phyloP scores from a whole-genome alignment of 1,140 invertebrate genomes.

The Pseudomyrmex sp. region DNA sequence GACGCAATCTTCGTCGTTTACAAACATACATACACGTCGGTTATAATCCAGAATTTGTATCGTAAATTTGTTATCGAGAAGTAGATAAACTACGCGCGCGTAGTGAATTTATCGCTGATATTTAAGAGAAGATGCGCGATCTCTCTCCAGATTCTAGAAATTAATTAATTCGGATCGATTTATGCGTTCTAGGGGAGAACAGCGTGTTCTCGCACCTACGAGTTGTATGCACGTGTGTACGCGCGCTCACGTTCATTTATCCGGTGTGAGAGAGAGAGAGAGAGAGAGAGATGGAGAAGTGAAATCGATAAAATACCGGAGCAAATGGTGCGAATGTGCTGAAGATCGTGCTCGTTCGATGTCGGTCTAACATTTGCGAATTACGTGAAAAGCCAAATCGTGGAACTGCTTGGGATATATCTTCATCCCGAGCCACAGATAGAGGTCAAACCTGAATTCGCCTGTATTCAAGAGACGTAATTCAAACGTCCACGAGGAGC shows the following conservation, averaged over 20 bases:
- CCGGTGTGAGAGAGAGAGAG: no score
- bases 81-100: background rate
- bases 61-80: background rate
- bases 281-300: background rate
- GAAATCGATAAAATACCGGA: slow-evolving; percentile 42
- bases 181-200: background rate
- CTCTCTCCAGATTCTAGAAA: background rate
- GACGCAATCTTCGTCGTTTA: no score
- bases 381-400: slow-evolving; percentile 66
- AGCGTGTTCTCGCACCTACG: background rate
- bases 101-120: background rate
- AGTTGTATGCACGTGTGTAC: background rate
- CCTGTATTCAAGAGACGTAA: slow-evolving; percentile 69
- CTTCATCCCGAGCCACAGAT: slow-evolving; percentile 61
- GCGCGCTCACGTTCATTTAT: no score
- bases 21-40: no score
- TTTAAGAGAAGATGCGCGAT: background rate
- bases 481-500: slow-evolving; percentile 65
- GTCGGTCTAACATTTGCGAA: slow-evolving; percentile 62
- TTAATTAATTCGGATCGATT: slow-evolving; percentile 13
- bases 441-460: slow-evolving; percentile 70
- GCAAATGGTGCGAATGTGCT: slow-evolving; percentile 48
- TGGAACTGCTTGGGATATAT: slow-evolving; percentile 59
- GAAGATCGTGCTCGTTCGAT: slow-evolving; percentile 55
- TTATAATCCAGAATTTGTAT: background rate